Evolutionary conservation across 2,113 vertebrate species (phyloP), one percentile per base, ranked within the genome.

Genomic region (Psittacus erithacus): DNA sequence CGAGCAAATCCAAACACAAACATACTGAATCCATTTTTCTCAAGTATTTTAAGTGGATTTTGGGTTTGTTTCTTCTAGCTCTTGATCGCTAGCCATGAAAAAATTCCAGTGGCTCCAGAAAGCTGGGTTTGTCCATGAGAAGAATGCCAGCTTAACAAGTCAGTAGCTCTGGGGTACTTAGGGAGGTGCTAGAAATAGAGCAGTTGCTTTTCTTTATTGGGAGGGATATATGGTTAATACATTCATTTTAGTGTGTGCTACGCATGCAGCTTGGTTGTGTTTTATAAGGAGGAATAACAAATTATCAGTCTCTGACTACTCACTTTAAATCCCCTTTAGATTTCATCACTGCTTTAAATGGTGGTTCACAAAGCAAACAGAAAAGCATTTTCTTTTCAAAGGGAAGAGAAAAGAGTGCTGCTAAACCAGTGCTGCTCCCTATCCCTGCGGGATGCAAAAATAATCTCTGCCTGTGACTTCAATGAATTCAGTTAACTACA

Each of bases 261-360:
- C 17, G 69, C 80, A 93, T 80, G 90, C 27, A 44, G 67, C 91
- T 89, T 83, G 59, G 93, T 92, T 94, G 94, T 90, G 94, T 94
- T 97, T 83, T 96, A 96, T 95, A 97, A 97, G 91, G 75, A 90
- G 91, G 84, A 97, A 91, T 93, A 96, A 96, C 96, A 97, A 97
- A 97, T 93, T 90, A 97, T 94, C 96, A 95, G 87, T 92, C 63
- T 43, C 83, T 3, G 1, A 93, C 31, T 81, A 97, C 97, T 96
- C 97, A 97, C 97, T 97, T 91, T 69, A 96, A 98, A 98, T 91
- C 85, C 92, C 97, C 96, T 83, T 82, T 68, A 88, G 96, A 96
- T 95, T 86, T 63, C 97, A 96, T 90, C 92, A 96, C 79, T 86
- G 89, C 93, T 97, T 97, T 96, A 97, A 98, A 97, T 87, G 83